Evolutionary conservation across 2,888 invertebrate species (phyloP).

Genomic region (Argyresthia albistria): DNA sequence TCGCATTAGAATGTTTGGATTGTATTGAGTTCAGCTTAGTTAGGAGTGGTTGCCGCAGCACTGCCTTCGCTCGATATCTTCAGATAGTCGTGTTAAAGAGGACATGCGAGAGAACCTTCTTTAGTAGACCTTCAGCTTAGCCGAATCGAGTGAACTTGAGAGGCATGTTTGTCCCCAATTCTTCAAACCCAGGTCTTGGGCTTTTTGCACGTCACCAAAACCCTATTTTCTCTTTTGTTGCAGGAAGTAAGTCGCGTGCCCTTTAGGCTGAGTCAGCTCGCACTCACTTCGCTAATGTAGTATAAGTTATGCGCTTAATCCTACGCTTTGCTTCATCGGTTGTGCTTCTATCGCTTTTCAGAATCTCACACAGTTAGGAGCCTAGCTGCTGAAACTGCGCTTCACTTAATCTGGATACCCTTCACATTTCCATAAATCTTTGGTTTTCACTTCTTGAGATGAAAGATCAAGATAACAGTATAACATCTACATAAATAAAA

Average conservation of each 20-base stretch:
- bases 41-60: not conserved
- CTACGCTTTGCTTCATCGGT: slow-evolving; percentile 48
- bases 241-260: slow-evolving; percentile 73
- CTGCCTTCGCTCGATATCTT: not conserved
- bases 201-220: slow-evolving; percentile 60
- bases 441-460: slow-evolving; percentile 6
- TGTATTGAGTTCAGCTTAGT: slow-evolving; percentile 52
- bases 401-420: slow-evolving; percentile 31
- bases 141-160: slow-evolving; percentile 22
- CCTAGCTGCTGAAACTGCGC: slow-evolving; percentile 28
- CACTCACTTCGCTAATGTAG: slow-evolving; percentile 58
- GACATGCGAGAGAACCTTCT: not conserved
- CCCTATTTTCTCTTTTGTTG: slow-evolving; percentile 67
- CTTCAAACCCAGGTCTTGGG: slow-evolving; percentile 39
- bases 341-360: slow-evolving; percentile 52
- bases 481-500: slow-evolving; percentile 13
- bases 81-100: not conserved
- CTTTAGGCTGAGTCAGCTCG: slow-evolving; percentile 63
- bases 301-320: slow-evolving; percentile 49
- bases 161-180: slow-evolving; percentile 43
- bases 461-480: slow-evolving; percentile 25
- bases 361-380: slow-evolving; percentile 34
- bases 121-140: not conserved
- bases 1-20: slow-evolving; percentile 38
- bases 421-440: slow-evolving; percentile 18